Evolutionary conservation across 2,113 vertebrate species (phyloP).

Genomic region (Eidolon helvum): DNA sequence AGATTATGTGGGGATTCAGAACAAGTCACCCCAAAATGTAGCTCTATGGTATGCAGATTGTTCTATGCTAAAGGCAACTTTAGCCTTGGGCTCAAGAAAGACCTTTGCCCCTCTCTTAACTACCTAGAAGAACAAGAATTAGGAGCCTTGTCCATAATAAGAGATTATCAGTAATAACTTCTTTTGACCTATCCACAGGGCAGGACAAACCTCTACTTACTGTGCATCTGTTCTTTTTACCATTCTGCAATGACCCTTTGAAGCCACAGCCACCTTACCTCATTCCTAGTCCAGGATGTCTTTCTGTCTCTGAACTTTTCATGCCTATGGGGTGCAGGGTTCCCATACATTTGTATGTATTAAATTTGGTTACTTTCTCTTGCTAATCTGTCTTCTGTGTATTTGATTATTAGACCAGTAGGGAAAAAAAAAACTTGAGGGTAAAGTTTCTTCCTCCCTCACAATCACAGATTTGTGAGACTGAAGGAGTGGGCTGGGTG

Average conservation of each 20-base stretch:
- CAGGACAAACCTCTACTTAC: neutral
- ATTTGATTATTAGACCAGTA: too few species aligned
- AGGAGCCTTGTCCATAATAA: neutral
- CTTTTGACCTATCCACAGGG: neutral
- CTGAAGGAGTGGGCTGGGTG: neutral
- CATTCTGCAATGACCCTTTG: neutral
- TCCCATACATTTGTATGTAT: too few species aligned
- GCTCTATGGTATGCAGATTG: neutral
- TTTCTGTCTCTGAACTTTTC: neutral
- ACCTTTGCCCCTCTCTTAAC: neutral
- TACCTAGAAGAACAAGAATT: neutral
- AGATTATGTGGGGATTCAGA: neutral
- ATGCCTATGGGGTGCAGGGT: too few species aligned
- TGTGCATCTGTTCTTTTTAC: neutral
- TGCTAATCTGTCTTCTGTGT: too few species aligned
- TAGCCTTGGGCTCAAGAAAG: neutral
- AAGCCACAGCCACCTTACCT: neutral
- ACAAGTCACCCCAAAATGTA: neutral
- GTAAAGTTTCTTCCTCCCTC: neutral
- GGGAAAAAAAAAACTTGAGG: neutral
- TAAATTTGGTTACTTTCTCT: too few species aligned
- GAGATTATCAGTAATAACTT: neutral
- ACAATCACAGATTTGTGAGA: neutral
- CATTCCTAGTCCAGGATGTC: neutral
- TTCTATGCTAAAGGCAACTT: neutral